A percentile compares a stretch with the other conserved stretches of the same genome.
Conservation (phyloP, 2,888 invertebrate species). For the Amiota minor region DNA sequence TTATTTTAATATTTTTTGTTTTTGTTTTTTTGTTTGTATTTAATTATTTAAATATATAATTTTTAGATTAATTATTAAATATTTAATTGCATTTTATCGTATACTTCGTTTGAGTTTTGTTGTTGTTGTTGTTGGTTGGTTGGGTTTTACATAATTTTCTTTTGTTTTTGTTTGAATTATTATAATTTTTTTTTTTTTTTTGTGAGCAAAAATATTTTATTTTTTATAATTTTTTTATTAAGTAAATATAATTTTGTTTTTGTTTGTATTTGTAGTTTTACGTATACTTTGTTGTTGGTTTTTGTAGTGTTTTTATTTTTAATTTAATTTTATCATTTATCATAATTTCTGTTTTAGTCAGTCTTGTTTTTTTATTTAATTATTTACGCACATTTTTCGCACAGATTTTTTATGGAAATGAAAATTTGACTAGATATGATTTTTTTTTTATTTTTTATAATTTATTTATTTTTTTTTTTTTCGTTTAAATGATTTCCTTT, state of each 20-base stretch:
- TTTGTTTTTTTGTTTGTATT: no score
- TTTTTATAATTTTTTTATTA: conserved; percentile 45
- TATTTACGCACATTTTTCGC: background rate
- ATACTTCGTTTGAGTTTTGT: conserved; percentile 64
- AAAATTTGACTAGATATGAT: conserved; percentile 54
- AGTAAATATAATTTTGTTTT: conserved; percentile 40
- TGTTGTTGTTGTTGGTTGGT: conserved; percentile 40
- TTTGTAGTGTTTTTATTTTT: conserved; percentile 53
- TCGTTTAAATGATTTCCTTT: conserved; percentile 14
- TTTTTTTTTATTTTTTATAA: conserved; percentile 39
- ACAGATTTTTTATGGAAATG: conserved; percentile 28
- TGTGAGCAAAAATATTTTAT: conserved; percentile 65
- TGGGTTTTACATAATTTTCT: conserved; percentile 48
- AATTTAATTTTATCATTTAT: conserved; percentile 35
- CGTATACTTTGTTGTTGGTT: conserved; percentile 45
- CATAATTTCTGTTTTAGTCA: conserved; percentile 20
- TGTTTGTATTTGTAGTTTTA: conserved; percentile 21
- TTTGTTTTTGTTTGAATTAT: conserved; percentile 40
- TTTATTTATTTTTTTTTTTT: conserved; percentile 30
- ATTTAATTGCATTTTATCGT: conserved; percentile 71
- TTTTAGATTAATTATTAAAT: conserved; percentile 52
- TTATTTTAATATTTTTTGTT: no score
- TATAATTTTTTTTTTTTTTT: conserved; percentile 52
- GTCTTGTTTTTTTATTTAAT: conserved; percentile 22
- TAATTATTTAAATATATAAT: conserved; percentile 30